phyloP scores from a whole-genome alignment of 2,888 invertebrate species.

The Alloscopus bannaensis region DNA sequence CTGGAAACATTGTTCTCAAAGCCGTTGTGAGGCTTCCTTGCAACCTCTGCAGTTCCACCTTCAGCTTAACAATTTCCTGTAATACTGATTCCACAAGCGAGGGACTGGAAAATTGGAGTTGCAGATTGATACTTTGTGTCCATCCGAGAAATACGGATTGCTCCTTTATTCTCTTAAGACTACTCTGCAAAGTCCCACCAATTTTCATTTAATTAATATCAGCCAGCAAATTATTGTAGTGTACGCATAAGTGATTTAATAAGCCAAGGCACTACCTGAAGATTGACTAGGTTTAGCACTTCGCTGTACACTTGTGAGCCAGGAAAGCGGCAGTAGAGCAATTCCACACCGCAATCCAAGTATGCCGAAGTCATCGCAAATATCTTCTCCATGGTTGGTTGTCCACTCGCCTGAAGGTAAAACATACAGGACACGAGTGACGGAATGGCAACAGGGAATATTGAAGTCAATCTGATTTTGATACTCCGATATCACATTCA shows the following conservation, averaged over 20 bases:
- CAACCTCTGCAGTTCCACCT: conserved; percentile 62
- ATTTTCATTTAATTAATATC: neutral
- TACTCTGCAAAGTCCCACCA: conserved; percentile 40
- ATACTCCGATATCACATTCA: conserved; percentile 77
- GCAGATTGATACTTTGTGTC: conserved; percentile 62
- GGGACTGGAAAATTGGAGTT: conserved; percentile 67
- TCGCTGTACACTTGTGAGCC: conserved; percentile 67
- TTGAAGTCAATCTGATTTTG: conserved; percentile 76
- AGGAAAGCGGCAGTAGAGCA: conserved; percentile 70
- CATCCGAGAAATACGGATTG: conserved; percentile 67
- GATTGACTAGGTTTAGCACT: conserved; percentile 30
- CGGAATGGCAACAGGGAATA: conserved; percentile 81
- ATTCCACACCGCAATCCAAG: conserved; percentile 63
- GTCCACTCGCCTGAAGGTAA: conserved; percentile 74
- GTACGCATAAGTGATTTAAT: neutral
- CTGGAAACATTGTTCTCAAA: conserved; percentile 62
- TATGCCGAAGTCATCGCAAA: conserved; percentile 58
- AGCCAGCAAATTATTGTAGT: neutral
- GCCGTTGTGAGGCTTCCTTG: conserved; percentile 50
- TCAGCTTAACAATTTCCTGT: conserved; percentile 57
- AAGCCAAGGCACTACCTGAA: too few species aligned
- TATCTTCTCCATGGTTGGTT: conserved; percentile 62
- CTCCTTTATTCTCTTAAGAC: conserved; percentile 62
- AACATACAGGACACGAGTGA: conserved; percentile 81
- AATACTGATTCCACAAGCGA: conserved; percentile 62